Evolutionary conservation across 2,888 invertebrate species (phyloP).

Genomic region (Rhimphoctona megacephalus): DNA sequence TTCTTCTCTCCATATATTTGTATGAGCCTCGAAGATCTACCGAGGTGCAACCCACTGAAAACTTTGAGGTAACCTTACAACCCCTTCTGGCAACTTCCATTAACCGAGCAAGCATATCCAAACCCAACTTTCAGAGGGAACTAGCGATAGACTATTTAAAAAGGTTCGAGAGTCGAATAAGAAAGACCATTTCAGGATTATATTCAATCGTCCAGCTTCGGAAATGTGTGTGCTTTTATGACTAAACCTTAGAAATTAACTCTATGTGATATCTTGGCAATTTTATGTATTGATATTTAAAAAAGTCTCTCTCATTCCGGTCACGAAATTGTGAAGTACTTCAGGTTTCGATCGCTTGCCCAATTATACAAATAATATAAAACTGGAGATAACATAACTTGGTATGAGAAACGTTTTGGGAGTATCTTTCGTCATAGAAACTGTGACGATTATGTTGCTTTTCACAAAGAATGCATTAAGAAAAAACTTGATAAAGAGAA

Average conservation of each 20-base stretch:
- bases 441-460: too few species aligned
- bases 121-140: neutral
- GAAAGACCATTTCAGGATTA: constrained; percentile 5
- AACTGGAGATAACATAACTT: neutral
- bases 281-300: neutral
- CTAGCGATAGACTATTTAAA: constrained; percentile 15
- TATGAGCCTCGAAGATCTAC: constrained; percentile 12
- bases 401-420: too few species aligned
- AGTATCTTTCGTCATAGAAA: too few species aligned
- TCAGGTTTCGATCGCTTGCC: neutral
- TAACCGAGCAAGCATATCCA: constrained; percentile 35
- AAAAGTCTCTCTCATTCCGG: neutral
- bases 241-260: neutral
- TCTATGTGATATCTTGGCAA: neutral
- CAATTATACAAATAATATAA: neutral
- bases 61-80: constrained; percentile 50
- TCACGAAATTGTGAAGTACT: neutral
- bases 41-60: constrained; percentile 28
- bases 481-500: neutral
- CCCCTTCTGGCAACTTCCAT: constrained; percentile 50
- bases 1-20: constrained; percentile 1
- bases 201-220: neutral
- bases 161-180: constrained; percentile 22
- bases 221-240: constrained; percentile 2
- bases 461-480: too few species aligned